phyloP scores from a whole-genome alignment of 2,888 invertebrate genomes.

The Sycophila texana region DNA sequence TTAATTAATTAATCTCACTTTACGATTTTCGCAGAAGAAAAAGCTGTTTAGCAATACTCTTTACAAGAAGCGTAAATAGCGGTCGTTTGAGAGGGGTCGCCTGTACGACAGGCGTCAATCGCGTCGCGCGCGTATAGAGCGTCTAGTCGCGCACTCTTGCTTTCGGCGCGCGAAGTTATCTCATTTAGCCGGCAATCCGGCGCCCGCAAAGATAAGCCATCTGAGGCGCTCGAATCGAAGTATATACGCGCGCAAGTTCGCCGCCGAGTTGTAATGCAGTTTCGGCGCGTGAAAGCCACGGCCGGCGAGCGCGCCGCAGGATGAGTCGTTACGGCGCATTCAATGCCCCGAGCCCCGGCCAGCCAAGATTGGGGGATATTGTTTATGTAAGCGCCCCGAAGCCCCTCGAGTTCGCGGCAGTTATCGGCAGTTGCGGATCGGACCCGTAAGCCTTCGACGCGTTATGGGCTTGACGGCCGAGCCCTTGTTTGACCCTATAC shows the following conservation, averaged over 20 bases:
- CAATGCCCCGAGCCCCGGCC: not conserved
- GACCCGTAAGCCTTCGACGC: too few species aligned
- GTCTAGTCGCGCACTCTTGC: not conserved
- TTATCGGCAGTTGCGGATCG: not conserved
- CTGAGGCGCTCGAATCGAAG: slow-evolving; percentile 24
- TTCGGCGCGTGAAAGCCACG: slow-evolving; percentile 7
- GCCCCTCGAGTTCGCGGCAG: not conserved
- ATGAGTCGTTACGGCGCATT: slow-evolving; percentile 53
- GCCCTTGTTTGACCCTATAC: too few species aligned
- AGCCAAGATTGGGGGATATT: slow-evolving; percentile 37
- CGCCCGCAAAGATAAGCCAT: slow-evolving; percentile 43
- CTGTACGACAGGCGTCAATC: not conserved
- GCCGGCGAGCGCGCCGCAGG: slow-evolving; percentile 9
- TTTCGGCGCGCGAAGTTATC: slow-evolving; percentile 40
- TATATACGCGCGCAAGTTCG: not conserved
- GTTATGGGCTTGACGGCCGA: too few species aligned
- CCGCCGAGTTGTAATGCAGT: slow-evolving; percentile 50
- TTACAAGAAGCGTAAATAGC: too few species aligned
- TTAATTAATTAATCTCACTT: too few species aligned
- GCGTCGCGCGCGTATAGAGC: not conserved
- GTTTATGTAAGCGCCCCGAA: slow-evolving; percentile 27
- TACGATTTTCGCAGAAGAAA: too few species aligned
- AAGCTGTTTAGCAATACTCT: too few species aligned
- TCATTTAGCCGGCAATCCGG: slow-evolving; percentile 27
- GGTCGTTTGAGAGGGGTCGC: not conserved